A percentile compares a stretch with the other conserved stretches of the same genome.
Evolutionary conservation across 2,113 vertebrate genomes (phyloP).

Genomic region (Otus sunia): DNA sequence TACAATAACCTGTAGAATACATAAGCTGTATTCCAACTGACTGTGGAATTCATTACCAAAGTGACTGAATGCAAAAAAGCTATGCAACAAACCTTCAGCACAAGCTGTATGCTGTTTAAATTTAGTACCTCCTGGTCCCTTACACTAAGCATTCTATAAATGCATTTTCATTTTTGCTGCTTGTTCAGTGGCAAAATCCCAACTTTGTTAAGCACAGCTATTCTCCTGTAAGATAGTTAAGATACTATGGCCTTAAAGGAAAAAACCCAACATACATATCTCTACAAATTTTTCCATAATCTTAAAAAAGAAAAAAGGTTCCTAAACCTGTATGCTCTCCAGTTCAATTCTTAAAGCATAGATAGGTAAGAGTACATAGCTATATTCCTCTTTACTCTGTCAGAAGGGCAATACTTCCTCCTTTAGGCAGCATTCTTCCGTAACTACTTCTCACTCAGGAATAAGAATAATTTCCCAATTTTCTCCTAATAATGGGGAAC

Average conservation of each 20-base stretch:
- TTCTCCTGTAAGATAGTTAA: not conserved
- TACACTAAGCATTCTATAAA: not conserved
- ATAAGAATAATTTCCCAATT: not conserved
- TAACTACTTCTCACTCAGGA: not conserved
- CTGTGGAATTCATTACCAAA: not conserved
- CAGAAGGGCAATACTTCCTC: not conserved
- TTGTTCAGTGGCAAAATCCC: not conserved
- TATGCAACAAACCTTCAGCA: not conserved
- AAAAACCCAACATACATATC: not conserved
- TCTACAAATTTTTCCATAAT: not conserved
- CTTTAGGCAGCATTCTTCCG: not conserved
- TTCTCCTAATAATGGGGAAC: not conserved
- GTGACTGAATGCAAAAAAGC: not conserved
- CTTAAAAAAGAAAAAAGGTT: not conserved
- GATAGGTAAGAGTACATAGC: not conserved
- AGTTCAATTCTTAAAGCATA: not conserved
- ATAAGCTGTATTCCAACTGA: not conserved
- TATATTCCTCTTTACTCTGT: not conserved
- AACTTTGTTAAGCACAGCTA: not conserved
- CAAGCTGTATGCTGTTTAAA: not conserved
- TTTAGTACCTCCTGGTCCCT: not conserved
- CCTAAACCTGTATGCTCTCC: not conserved
- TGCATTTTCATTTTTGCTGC: not conserved
- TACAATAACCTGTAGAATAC: not conserved
- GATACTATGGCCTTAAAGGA: not conserved